A percentile compares a stretch with the other conserved stretches of the same genome.
phyloP scores from a whole-genome alignment of 1,140 invertebrate species.

The Lordiphosa collinella region DNA sequence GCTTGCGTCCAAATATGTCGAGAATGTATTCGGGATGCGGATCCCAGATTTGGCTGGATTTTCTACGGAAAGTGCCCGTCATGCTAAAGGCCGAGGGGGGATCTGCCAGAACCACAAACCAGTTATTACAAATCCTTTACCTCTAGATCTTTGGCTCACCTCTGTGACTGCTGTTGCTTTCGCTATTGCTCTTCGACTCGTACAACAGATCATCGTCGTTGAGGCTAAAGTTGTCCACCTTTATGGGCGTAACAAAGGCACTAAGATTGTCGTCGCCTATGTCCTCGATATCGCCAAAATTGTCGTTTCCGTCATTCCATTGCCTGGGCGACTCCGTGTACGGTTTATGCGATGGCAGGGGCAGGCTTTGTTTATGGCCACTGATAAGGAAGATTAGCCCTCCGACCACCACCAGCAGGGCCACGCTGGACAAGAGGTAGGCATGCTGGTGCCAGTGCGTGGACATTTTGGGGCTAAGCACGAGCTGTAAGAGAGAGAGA shows the following conservation, averaged over 20 bases:
- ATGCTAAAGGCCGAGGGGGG: constrained; percentile 62
- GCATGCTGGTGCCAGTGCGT: constrained; percentile 58
- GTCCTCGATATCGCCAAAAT: constrained; percentile 29
- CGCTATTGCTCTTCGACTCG: constrained; percentile 68
- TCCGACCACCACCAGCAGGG: constrained; percentile 19
- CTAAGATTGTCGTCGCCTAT: constrained; percentile 53
- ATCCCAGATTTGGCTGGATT: constrained; percentile 84
- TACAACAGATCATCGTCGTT: constrained; percentile 74
- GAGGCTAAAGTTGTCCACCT: constrained; percentile 66
- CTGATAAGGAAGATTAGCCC: constrained; percentile 2
- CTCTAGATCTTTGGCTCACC: constrained; percentile 41
- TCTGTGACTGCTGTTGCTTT: constrained; percentile 49
- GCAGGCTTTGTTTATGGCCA: constrained; percentile 9
- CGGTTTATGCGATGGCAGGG: constrained; percentile 5
- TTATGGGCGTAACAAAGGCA: constrained; percentile 57
- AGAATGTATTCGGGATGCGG: constrained; percentile 87
- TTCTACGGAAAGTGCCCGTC: constrained; percentile 84
- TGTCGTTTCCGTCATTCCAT: constrained; percentile 18
- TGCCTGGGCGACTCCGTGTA: constrained; percentile 8
- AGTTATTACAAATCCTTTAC: neutral
- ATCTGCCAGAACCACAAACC: constrained; percentile 28
- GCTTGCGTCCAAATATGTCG: constrained; percentile 82
- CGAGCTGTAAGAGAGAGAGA: constrained; percentile 52
- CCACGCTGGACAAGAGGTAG: constrained; percentile 23
- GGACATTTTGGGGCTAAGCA: constrained; percentile 66